Evolutionary conservation across 2,888 invertebrate species (phyloP).

Genomic region (Dicroscelio sp.): DNA sequence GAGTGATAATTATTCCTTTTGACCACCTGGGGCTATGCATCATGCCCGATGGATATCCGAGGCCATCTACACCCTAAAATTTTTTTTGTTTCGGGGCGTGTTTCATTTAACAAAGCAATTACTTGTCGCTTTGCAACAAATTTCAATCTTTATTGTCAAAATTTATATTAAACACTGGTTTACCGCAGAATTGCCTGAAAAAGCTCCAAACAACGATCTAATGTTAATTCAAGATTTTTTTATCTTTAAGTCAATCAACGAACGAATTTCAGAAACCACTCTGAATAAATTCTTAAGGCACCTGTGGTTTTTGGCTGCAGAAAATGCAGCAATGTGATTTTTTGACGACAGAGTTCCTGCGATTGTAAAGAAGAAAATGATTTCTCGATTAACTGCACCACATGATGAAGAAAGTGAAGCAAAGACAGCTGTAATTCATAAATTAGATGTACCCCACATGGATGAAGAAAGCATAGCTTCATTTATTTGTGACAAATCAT

Average conservation of each 20-base stretch:
- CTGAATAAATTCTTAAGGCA: constrained; percentile 37
- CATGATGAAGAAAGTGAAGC: not conserved
- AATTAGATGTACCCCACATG: not conserved
- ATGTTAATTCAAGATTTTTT: not conserved
- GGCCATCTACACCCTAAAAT: constrained; percentile 37
- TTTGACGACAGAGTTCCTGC: constrained; percentile 42
- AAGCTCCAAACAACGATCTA: constrained; percentile 6
- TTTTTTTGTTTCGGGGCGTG: constrained; percentile 13
- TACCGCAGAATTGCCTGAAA: not conserved
- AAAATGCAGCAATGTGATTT: constrained; percentile 37
- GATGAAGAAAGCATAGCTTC: not conserved
- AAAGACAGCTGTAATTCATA: not conserved
- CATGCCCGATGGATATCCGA: constrained; percentile 33
- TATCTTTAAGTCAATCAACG: not conserved
- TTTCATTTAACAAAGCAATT: constrained; percentile 12
- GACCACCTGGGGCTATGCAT: constrained; percentile 41
- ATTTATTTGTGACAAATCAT: constrained; percentile 3
- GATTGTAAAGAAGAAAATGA: constrained; percentile 24
- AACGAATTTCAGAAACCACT: constrained; percentile 8
- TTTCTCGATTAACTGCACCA: not conserved
- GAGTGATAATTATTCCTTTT: constrained; percentile 18
- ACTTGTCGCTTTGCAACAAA: not conserved
- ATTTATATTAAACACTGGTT: constrained; percentile 25
- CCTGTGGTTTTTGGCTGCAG: constrained; percentile 39
- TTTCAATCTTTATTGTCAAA: constrained; percentile 25